Conservation (phyloP, 1,140 invertebrate species). For the Drosophila rufa region DNA sequence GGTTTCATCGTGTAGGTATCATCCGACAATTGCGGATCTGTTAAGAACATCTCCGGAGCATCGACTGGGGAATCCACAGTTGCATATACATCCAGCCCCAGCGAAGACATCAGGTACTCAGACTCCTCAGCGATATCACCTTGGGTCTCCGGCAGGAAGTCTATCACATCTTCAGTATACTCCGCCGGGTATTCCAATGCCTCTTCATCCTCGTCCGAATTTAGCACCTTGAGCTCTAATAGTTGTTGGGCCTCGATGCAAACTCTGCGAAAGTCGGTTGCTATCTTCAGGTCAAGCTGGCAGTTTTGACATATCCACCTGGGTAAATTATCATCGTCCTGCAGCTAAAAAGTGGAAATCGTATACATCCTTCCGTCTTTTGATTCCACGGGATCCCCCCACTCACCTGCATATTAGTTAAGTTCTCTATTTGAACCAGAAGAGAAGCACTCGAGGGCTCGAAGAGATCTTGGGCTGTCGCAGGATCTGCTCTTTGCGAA, state of each 20-base stretch:
- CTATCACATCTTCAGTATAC: background rate
- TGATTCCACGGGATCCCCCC: too few relatives aligned
- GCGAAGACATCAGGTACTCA: background rate
- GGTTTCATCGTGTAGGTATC: background rate
- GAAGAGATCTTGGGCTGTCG: slow-evolving; percentile 37
- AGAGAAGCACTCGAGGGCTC: slow-evolving; percentile 18
- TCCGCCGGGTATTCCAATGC: background rate
- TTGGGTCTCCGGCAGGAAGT: background rate
- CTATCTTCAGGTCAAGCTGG: slow-evolving; percentile 39
- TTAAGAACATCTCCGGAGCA: background rate
- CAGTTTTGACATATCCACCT: slow-evolving; percentile 50
- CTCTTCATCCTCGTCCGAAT: slow-evolving; percentile 8
- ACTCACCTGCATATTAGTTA: slow-evolving; percentile 50
- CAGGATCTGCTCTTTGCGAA: slow-evolving; percentile 15
- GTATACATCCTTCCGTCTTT: background rate
- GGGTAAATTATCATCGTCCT: slow-evolving; percentile 27
- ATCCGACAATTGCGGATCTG: background rate
- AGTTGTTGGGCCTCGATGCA: slow-evolving; percentile 54
- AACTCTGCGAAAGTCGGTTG: slow-evolving; percentile 49
- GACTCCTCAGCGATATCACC: background rate
- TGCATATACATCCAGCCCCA: background rate
- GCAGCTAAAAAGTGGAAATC: slow-evolving; percentile 11
- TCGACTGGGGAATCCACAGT: background rate
- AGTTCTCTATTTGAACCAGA: slow-evolving; percentile 34
- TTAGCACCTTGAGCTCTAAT: slow-evolving; percentile 21